phyloP scores from a whole-genome alignment of 2,113 vertebrate species.

The Stegastes partitus region DNA sequence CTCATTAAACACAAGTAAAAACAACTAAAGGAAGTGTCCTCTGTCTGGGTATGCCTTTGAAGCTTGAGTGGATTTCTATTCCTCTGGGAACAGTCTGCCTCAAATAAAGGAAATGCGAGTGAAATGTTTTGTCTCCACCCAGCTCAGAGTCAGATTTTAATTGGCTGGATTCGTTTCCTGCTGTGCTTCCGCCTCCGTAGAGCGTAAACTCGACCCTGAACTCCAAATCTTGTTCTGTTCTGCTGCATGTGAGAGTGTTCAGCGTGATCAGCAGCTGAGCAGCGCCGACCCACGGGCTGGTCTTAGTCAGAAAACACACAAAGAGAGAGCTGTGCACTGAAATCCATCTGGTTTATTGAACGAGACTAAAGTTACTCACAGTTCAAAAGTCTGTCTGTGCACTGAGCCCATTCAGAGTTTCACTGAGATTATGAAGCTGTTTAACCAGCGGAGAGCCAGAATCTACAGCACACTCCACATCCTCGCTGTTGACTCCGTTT shows the following conservation, averaged over 20 bases:
- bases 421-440: background rate
- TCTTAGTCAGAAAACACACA: background rate
- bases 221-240: background rate
- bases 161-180: background rate
- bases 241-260: background rate
- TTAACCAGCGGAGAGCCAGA: background rate
- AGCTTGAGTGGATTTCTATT: slow-evolving; percentile 27
- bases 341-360: background rate
- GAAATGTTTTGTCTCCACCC: background rate
- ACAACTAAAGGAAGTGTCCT: background rate
- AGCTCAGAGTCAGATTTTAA: slow-evolving; percentile 13
- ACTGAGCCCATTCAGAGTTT: background rate
- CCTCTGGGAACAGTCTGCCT: background rate
- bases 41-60: slow-evolving; percentile 33
- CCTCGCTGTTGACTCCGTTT: no score
- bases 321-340: background rate
- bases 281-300: background rate
- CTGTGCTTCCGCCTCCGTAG: background rate
- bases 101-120: slow-evolving; percentile 7
- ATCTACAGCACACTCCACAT: background rate
- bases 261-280: background rate
- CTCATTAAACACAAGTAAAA: no score
- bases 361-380: background rate
- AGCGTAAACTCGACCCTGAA: background rate
- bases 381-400: background rate